A percentile compares a stretch with the other conserved stretches of the same genome.
phyloP scores from a whole-genome alignment of 2,888 invertebrate genomes.

The Watsonalla binaria region DNA sequence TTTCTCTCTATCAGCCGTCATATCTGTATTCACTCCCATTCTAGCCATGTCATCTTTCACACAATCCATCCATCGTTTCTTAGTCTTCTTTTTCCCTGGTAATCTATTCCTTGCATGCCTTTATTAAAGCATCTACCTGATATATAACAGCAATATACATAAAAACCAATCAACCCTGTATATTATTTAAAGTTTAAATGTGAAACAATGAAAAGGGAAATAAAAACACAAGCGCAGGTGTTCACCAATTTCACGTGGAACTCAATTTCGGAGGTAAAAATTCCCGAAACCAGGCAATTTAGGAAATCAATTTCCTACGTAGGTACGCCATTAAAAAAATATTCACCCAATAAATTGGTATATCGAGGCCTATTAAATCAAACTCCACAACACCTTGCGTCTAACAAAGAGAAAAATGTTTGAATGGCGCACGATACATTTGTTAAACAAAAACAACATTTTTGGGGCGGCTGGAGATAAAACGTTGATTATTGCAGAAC shows the following conservation, averaged over 20 bases:
- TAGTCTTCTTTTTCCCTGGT: no score
- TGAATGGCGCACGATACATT: slow-evolving; percentile 22
- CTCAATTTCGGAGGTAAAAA: not conserved
- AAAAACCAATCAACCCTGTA: no score
- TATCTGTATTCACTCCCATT: no score
- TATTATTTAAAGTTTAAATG: no score
- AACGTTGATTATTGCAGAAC: slow-evolving; percentile 1
- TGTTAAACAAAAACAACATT: slow-evolving; percentile 13
- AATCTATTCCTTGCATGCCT: no score
- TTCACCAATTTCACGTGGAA: not conserved
- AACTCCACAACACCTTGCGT: slow-evolving; percentile 13
- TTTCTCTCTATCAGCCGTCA: no score
- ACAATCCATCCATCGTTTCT: no score
- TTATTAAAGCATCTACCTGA: no score
- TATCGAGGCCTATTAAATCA: slow-evolving; percentile 15
- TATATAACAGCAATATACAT: no score
- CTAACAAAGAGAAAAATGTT: slow-evolving; percentile 22
- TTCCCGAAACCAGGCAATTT: not conserved
- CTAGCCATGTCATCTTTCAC: no score
- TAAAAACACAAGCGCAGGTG: not conserved
- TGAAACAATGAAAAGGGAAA: not conserved
- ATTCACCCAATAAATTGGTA: slow-evolving; percentile 3
- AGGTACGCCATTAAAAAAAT: not conserved
- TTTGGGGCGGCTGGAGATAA: not conserved
- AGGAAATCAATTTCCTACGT: not conserved